These are phyloP conservation scores for Emys orbicularis DNA, from an alignment of 2,797 vertebrate genomes.

Conservation along the genomic window DNA sequence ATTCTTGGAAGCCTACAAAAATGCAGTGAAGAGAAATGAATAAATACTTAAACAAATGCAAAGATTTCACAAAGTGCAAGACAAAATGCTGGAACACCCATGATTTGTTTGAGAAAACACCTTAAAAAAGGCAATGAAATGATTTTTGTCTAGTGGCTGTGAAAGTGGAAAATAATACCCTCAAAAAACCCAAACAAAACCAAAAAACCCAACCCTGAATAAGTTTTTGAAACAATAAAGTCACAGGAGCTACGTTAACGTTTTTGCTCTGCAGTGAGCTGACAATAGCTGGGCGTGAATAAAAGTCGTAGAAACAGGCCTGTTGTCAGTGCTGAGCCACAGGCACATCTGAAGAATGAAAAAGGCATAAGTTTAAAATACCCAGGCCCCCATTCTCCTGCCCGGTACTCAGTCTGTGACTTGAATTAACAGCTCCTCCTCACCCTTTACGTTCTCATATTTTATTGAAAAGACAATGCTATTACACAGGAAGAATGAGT, in stretches of 20 bases:
- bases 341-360: slow-evolving; percentile 51
- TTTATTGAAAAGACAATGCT: slow-evolving; percentile 70
- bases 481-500: slow-evolving; percentile 1
- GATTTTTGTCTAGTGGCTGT: slow-evolving; percentile 9
- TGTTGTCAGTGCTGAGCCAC: slow-evolving; percentile 18
- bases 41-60: neutral
- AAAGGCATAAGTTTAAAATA: slow-evolving; percentile 56
- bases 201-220: slow-evolving; percentile 20
- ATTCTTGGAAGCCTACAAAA: slow-evolving; percentile 56
- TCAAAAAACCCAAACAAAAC: neutral
- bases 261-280: neutral
- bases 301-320: slow-evolving; percentile 45
- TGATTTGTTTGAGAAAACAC: slow-evolving; percentile 19
- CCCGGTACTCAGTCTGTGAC: slow-evolving; percentile 44
- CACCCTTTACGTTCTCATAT: slow-evolving; percentile 26
- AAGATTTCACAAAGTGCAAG: slow-evolving; percentile 42
- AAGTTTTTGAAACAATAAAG: slow-evolving; percentile 46
- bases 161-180: neutral
- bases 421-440: slow-evolving; percentile 65
- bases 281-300: slow-evolving; percentile 16
- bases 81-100: slow-evolving; percentile 20
- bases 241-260: neutral
- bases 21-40: slow-evolving; percentile 26
- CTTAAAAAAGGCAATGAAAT: neutral
- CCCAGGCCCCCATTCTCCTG: slow-evolving; percentile 24